Evolutionary conservation across 2,888 invertebrate species (phyloP).

Genomic region (Malacosoma neustria): DNA sequence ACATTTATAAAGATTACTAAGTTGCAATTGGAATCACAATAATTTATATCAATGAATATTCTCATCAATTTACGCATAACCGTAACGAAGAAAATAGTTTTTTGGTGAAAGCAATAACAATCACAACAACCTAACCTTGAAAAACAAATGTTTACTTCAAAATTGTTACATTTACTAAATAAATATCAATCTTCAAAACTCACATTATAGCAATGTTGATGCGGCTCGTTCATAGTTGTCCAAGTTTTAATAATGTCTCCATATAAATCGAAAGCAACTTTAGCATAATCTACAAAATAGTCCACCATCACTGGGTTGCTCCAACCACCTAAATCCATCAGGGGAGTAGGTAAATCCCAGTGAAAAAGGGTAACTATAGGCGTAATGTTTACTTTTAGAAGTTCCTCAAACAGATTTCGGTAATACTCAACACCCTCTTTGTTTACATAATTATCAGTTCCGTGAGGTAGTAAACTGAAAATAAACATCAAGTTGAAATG

Average conservation of each 20-base stretch:
- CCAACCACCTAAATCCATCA: slow-evolving; percentile 72
- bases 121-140: too few relatives aligned
- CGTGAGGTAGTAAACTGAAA: slow-evolving; percentile 79
- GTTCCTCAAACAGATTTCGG: slow-evolving; percentile 80
- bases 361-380: slow-evolving; percentile 82
- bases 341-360: slow-evolving; percentile 70
- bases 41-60: too few relatives aligned
- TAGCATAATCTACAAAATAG: slow-evolving; percentile 72
- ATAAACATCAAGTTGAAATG: slow-evolving; percentile 2
- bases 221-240: slow-evolving; percentile 86
- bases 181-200: slow-evolving; percentile 18
- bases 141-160: neutral
- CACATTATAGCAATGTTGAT: slow-evolving; percentile 63
- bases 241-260: slow-evolving; percentile 80
- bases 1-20: too few relatives aligned
- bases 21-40: too few relatives aligned
- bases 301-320: slow-evolving; percentile 64
- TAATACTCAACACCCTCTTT: slow-evolving; percentile 83
- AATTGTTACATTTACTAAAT: neutral
- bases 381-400: slow-evolving; percentile 77
- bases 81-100: too few relatives aligned
- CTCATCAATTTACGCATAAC: too few relatives aligned
- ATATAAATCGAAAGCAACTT: slow-evolving; percentile 70
- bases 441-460: slow-evolving; percentile 78
- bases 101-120: too few relatives aligned